Conservation (phyloP, 92 coral and sea anemone species). For the Phymanthus crucifer region DNA sequence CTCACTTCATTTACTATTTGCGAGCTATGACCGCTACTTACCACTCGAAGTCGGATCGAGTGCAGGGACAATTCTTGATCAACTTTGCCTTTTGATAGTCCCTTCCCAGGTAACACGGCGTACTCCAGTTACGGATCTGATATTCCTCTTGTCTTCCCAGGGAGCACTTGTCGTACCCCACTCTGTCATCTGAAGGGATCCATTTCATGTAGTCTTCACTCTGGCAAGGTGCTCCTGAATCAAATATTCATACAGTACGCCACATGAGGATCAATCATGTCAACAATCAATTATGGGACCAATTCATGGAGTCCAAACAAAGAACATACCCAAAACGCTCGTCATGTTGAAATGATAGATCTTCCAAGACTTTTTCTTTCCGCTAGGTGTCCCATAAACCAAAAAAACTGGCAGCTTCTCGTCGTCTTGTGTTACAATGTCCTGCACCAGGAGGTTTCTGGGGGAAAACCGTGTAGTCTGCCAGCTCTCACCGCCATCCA, state of each 20-base stretch:
- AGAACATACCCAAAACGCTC: conserved; percentile 33
- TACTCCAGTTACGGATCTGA: conserved; percentile 56
- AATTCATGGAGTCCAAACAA: neutral
- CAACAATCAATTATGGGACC: neutral
- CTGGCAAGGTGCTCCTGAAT: conserved; percentile 27
- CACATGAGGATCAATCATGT: neutral
- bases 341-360: conserved; percentile 61
- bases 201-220: conserved; percentile 17
- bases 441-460: conserved; percentile 39
- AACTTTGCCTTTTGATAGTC: conserved; percentile 5
- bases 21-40: conserved; percentile 3
- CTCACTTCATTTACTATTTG: neutral
- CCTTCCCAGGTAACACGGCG: conserved; percentile 35
- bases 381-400: conserved; percentile 37
- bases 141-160: conserved; percentile 53
- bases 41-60: conserved; percentile 62
- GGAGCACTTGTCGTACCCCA: conserved; percentile 34
- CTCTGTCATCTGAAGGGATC: conserved; percentile 37
- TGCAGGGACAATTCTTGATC: conserved; percentile 39
- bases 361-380: conserved; percentile 32
- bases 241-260: neutral
- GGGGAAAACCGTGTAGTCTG: neutral
- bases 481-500: conserved; percentile 51
- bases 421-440: conserved; percentile 65
- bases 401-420: conserved; percentile 61